Evolutionary conservation across 2,888 invertebrate genomes (phyloP), one percentile per base, ranked within the genome.

Genomic region (Alsophila aescularia): DNA sequence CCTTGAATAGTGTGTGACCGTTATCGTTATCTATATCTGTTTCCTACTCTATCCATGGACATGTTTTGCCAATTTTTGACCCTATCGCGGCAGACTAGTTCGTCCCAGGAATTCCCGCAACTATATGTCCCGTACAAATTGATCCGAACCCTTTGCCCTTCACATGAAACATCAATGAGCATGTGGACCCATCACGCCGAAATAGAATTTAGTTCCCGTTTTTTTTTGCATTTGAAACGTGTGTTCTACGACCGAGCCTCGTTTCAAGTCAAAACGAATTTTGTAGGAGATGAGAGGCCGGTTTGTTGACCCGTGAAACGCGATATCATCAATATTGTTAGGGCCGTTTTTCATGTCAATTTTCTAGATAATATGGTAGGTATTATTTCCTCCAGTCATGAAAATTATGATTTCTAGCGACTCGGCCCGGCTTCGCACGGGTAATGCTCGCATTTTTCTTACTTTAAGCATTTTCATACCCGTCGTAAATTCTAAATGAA

Each of bases 141-240:
- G 54, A 40, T 44, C 49, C 35, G 34, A 15, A 15, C 44, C 41
- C 40, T 31, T 12, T 39, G 15, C 32, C 34, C 39, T 54, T 37
- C 32, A 35, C 48, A 32, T 48, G 48, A 49, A 54, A 54, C 49
- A 54, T 49, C 50, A 34, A 55, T 50, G 50, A 50, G 50, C 34
- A 32, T 44, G 39, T 35, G 12, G 29, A 39, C 53, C 42, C 42
- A 43, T 48, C 42, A n/a, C 47, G 18, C 35, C 14, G 16, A 10
- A 36, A 54, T 49, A 40, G 13, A 50, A 50, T 50, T 49, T 55
- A 55, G 21, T 44, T 43, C 27, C 49, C 37, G 39, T 39, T 15
- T 24, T 36, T 49, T 54, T 55, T 24, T 29, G 13, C 37, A 27
- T 43, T 52, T 29, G 24, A 36, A 43, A 31, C 8, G 7, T 8